These are phyloP conservation scores for Cydia strobilella DNA, from an alignment of 1,140 invertebrate species.

Conservation along the genomic window DNA sequence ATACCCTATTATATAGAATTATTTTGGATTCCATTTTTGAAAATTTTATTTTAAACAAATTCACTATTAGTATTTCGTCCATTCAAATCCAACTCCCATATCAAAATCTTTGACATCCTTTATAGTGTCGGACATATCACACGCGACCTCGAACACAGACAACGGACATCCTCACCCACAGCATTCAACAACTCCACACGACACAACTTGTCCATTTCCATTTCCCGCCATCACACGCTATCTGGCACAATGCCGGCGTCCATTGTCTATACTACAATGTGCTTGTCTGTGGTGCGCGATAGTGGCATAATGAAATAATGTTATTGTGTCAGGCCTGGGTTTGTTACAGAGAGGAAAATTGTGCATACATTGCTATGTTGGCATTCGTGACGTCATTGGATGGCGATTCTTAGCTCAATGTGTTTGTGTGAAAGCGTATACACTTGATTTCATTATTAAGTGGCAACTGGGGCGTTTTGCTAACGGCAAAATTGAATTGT, in stretches of 20 bases:
- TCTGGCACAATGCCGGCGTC: constrained; percentile 9
- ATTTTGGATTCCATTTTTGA: too few species aligned
- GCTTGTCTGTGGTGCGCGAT: constrained; percentile 24
- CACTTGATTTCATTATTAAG: not conserved
- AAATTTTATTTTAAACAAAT: too few species aligned
- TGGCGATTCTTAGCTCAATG: not conserved
- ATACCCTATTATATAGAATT: too few species aligned
- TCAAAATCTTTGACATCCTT: not conserved
- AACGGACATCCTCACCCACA: constrained; percentile 20
- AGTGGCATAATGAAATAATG: constrained; percentile 32
- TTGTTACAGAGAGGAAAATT: constrained; percentile 23
- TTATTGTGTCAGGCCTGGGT: constrained; percentile 25
- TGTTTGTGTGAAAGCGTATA: not conserved
- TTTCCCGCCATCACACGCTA: constrained; percentile 26
- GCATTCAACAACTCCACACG: constrained; percentile 8
- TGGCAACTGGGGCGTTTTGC: not conserved
- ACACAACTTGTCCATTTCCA: constrained; percentile 31
- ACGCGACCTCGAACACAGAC: not conserved
- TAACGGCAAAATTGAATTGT: not conserved
- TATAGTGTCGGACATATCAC: not conserved
- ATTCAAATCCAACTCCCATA: not conserved
- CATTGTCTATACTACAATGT: constrained; percentile 26
- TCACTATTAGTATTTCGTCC: too few species aligned
- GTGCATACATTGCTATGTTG: constrained; percentile 19
- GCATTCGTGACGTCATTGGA: not conserved